Evolutionary conservation across 2,113 vertebrate species (phyloP).

Genomic region (Onychostoma macrolepis): DNA sequence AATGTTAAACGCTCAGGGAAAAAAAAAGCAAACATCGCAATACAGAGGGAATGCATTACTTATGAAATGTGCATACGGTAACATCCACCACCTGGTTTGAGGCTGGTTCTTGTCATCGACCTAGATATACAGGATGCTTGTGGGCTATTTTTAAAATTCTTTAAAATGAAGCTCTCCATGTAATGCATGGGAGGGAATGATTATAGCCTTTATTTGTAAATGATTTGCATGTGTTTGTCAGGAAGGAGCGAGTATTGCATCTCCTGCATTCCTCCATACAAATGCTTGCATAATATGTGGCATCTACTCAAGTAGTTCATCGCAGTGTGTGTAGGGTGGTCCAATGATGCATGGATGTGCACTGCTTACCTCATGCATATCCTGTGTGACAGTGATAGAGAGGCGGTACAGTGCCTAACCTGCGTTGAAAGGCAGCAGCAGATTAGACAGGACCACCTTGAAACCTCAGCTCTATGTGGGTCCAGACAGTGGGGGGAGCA

Average conservation of each 20-base stretch:
- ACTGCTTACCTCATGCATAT: conserved; percentile 10
- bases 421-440: conserved; percentile 21
- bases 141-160: background rate
- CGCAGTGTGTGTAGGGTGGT: background rate
- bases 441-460: conserved; percentile 51
- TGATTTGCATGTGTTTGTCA: conserved; percentile 9
- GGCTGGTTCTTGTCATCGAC: background rate
- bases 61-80: conserved; percentile 32
- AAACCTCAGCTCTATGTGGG: conserved; percentile 27
- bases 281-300: background rate
- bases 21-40: conserved; percentile 1
- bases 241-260: background rate
- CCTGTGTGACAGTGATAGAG: conserved; percentile 53
- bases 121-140: conserved; percentile 3
- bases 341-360: conserved; percentile 26
- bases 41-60: conserved; percentile 24
- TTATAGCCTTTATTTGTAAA: background rate
- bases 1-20: conserved; percentile 16
- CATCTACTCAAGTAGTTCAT: background rate
- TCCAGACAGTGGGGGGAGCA: background rate
- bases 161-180: conserved; percentile 1
- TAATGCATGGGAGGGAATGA: background rate
- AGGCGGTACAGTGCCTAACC: conserved; percentile 34
- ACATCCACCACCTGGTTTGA: conserved; percentile 13
- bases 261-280: background rate